Conservation (phyloP, 2,888 invertebrate genomes). For the Tholera decimalis region DNA sequence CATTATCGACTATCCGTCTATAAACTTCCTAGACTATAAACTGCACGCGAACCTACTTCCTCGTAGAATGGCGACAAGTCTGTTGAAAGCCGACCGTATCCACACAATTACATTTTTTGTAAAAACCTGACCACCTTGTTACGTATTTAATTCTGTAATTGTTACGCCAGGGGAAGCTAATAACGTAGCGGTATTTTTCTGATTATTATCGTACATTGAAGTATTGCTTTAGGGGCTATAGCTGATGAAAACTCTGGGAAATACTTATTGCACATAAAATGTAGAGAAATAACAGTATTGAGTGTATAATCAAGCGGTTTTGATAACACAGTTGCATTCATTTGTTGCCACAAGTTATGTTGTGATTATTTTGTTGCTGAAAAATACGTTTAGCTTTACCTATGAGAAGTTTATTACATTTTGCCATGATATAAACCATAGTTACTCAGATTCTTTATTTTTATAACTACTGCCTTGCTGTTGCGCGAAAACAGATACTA, state of each 20-base stretch:
- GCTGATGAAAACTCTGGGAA: constrained; percentile 65
- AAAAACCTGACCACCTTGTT: constrained; percentile 60
- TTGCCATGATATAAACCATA: too few species aligned
- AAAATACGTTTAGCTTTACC: not conserved
- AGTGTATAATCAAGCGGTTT: constrained; percentile 56
- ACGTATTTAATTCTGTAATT: constrained; percentile 74
- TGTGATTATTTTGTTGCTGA: constrained; percentile 32
- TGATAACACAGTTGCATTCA: constrained; percentile 51
- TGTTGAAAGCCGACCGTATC: constrained; percentile 55
- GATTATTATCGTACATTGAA: constrained; percentile 69
- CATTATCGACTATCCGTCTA: not conserved
- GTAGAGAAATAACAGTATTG: constrained; percentile 51
- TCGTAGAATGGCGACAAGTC: constrained; percentile 53
- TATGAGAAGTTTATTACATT: not conserved
- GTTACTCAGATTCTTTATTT: too few species aligned
- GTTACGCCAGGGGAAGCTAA: constrained; percentile 64
- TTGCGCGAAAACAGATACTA: too few species aligned
- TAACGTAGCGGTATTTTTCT: constrained; percentile 71
- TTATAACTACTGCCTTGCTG: too few species aligned
- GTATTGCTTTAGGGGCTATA: constrained; percentile 57
- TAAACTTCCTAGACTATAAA: constrained; percentile 60
- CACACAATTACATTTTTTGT: constrained; percentile 51
- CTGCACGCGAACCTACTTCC: constrained; percentile 57
- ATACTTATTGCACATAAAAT: constrained; percentile 50
- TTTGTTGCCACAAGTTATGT: constrained; percentile 34